Evolutionary conservation across 2,113 vertebrate species (phyloP).

Genomic region (Empidonax traillii): DNA sequence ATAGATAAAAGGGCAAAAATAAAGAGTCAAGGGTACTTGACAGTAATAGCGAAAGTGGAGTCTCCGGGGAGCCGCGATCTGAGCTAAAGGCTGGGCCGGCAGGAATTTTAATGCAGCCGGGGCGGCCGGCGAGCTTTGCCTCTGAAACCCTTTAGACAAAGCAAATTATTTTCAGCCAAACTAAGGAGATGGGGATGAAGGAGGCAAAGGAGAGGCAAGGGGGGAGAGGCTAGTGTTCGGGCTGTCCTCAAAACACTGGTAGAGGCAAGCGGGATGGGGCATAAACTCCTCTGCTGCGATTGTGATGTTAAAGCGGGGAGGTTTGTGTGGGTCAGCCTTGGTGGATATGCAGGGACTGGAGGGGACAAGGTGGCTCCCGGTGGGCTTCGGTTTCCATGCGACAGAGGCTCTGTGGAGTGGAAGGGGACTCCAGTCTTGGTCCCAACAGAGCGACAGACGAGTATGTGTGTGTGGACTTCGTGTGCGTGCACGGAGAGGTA

Average conservation of each 20-base stretch:
- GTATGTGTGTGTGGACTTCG: not conserved
- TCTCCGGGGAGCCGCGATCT: conserved; percentile 84
- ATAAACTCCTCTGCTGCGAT: not conserved
- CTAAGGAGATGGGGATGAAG: not conserved
- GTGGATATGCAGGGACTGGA: not conserved
- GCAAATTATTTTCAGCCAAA: conserved; percentile 68
- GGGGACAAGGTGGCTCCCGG: not conserved
- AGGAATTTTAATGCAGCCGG: conserved; percentile 92
- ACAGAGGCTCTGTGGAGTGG: not conserved
- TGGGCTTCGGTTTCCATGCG: not conserved
- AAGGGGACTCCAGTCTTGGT: not conserved
- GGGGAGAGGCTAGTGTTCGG: not conserved
- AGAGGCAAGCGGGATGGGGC: not conserved
- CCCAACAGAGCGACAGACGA: not conserved
- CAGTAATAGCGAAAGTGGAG: conserved; percentile 96
- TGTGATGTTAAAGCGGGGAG: not conserved
- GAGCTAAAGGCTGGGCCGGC: conserved; percentile 75
- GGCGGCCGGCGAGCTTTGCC: conserved; percentile 72
- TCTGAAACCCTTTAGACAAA: conserved; percentile 78
- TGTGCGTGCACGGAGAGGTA: not conserved
- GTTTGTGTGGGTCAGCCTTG: not conserved
- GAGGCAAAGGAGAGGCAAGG: not conserved
- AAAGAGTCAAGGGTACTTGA: conserved; percentile 98
- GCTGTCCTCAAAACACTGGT: not conserved
- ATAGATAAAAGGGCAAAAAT: conserved; percentile 99